Evolutionary conservation across 2,888 invertebrate genomes (phyloP).

Genomic region (Chalcosyrphus nemorum): DNA sequence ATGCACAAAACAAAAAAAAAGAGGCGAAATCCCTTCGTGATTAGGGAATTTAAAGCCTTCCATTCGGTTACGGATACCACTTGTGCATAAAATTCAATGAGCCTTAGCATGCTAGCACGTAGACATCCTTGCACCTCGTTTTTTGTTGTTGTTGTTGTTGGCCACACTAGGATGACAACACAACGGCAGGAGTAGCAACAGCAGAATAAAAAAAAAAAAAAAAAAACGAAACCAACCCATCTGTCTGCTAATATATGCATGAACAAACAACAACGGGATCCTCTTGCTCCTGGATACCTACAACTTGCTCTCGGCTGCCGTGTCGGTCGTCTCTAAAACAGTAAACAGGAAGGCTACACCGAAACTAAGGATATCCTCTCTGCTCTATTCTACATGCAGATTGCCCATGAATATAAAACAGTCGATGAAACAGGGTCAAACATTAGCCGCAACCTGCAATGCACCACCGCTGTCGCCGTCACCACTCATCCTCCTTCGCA

Average conservation of each 20-base stretch:
- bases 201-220: neutral
- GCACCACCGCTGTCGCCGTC: constrained; percentile 77
- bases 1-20: constrained; percentile 16
- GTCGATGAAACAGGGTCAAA: constrained; percentile 81
- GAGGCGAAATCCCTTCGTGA: constrained; percentile 64
- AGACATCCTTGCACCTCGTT: constrained; percentile 61
- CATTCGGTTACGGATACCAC: constrained; percentile 57
- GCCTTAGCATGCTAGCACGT: constrained; percentile 68
- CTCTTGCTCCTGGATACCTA: constrained; percentile 26
- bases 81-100: constrained; percentile 73
- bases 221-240: constrained; percentile 52
- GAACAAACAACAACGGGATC: constrained; percentile 67
- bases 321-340: constrained; percentile 64
- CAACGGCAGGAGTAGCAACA: no score
- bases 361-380: constrained; percentile 72
- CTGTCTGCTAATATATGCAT: constrained; percentile 72
- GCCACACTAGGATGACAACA: constrained; percentile 58
- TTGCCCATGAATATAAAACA: constrained; percentile 75
- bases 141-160: no score
- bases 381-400: constrained; percentile 71
- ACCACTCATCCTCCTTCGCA: constrained; percentile 53
- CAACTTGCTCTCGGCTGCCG: constrained; percentile 14
- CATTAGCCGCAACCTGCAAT: constrained; percentile 82
- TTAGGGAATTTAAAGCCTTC: constrained; percentile 66
- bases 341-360: constrained; percentile 71